phyloP scores from a whole-genome alignment of 2,113 vertebrate species.

The Trematomus loennbergii region DNA sequence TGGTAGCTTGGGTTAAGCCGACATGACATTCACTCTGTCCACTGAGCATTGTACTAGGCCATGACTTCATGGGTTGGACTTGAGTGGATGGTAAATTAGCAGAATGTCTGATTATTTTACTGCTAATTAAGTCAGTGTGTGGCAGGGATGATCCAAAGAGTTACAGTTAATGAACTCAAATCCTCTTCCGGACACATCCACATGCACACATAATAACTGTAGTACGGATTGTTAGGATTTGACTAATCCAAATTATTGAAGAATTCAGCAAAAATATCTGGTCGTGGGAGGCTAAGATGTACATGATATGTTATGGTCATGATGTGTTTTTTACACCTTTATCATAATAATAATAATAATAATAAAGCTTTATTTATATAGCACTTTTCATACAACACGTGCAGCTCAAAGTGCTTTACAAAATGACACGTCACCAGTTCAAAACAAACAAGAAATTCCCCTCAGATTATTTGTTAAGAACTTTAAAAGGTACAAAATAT shows the following conservation, averaged over 20 bases:
- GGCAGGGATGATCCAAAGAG: constrained; percentile 54
- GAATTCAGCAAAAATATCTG: not conserved
- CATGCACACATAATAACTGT: not conserved
- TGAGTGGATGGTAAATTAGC: constrained; percentile 59
- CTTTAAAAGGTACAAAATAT: too few relatives aligned
- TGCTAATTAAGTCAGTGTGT: constrained; percentile 66
- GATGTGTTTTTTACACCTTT: not conserved
- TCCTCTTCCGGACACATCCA: constrained; percentile 34
- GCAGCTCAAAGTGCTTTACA: too few relatives aligned
- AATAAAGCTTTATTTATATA: too few relatives aligned
- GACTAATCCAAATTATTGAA: constrained; percentile 2
- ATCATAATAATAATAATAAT: too few relatives aligned
- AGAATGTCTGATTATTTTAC: constrained; percentile 69
- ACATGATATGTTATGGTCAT: not conserved
- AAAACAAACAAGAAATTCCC: too few relatives aligned
- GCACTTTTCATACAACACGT: too few relatives aligned
- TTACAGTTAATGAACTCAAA: constrained; percentile 60
- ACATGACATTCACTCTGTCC: constrained; percentile 69
- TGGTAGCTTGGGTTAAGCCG: constrained; percentile 60
- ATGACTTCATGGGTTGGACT: constrained; percentile 59
- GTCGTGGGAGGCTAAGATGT: not conserved
- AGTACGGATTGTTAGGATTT: not conserved
- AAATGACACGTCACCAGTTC: too few relatives aligned
- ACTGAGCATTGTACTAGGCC: constrained; percentile 49
- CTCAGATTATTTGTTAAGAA: too few relatives aligned